Percentiles rank a stretch among this genome's conserved stretches.
Conservation (phyloP, 1,140 invertebrate species). For the Piezodorus guildinii region DNA sequence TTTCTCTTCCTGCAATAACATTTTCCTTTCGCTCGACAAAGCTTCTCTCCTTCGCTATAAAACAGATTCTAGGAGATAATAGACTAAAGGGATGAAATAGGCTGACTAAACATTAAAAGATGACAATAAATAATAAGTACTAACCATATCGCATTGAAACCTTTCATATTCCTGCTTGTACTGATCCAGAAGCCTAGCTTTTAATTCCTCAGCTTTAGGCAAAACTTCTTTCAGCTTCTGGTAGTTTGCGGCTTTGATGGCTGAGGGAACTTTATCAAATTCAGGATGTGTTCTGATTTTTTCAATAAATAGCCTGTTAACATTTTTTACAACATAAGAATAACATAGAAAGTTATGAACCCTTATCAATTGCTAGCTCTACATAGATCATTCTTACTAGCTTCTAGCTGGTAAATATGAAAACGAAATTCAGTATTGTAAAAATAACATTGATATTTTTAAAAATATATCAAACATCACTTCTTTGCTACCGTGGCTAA, state of each 20-base stretch:
- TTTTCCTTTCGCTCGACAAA: neutral
- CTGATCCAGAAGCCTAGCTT: conserved; percentile 57
- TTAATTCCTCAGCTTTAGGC: conserved; percentile 74
- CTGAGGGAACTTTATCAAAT: conserved; percentile 53
- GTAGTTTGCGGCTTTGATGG: conserved; percentile 55
- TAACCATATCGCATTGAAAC: conserved; percentile 47
- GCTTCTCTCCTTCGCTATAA: conserved; percentile 10
- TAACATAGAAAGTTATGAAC: no score
- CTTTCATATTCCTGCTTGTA: conserved; percentile 63
- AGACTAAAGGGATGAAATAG: no score
- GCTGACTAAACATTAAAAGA: no score
- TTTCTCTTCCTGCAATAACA: conserved; percentile 10
- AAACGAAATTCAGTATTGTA: no score
- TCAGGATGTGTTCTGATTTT: conserved; percentile 79
- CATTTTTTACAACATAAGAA: neutral
- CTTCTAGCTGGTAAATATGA: no score
- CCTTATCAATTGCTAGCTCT: no score
- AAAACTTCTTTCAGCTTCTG: conserved; percentile 65
- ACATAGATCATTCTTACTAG: no score
- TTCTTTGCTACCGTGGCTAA: no score
- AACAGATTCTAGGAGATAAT: neutral
- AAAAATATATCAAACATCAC: no score
- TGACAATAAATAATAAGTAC: neutral
- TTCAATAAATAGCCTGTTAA: conserved; percentile 70
- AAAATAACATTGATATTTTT: no score